Evolutionary conservation across 2,888 invertebrate genomes (phyloP), one percentile per base, ranked within the genome.

Genomic region (Patella depressa): DNA sequence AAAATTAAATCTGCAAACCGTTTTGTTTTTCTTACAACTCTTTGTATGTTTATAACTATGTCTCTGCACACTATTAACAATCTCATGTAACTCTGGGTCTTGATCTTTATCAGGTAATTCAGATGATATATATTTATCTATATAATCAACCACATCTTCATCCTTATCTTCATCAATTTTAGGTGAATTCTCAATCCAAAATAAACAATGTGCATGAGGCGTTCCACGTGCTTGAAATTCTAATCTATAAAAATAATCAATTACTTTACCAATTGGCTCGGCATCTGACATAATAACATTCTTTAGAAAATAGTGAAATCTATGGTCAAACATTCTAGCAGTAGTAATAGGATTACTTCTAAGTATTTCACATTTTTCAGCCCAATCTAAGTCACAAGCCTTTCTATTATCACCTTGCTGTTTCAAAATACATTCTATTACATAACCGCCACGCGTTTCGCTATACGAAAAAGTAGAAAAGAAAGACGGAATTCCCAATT

Each of bases 181-280:
- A 45, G 81, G 81, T 17, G 81, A 71, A 74, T 80, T 55, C 72
- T 79, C 59, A 65, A 77, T 69, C 82, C 82, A 84, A 14, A 83
- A 59, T 17, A 84, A 17, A 71, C 78, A 76, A 59, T 84, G 82
- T 15, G 80, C 71, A 79, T 82, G 84, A 4, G 83, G 83, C 17
- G 80, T 82, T 12, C 83, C 81, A 53, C 81, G 57, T 19, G 82
- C 79, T 57, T 84, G 83, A 78, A 84, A 84, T 65, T 84, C 83
- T 5, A 81, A 77, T 45, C 80, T 71, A 65, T 81, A 83, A 57
- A 82, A 85, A 29, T 74, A 82, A 71, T 85, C 83, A n/a, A 65
- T n/a, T 3, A 81, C 72, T 76, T 82, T 55, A 54, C 81, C 80
- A 12, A 84, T 11, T 24, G 82, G 84, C 2, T 75, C 69, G 19